Conservation (phyloP, 1,140 invertebrate species). For the Halyomorpha halys region DNA sequence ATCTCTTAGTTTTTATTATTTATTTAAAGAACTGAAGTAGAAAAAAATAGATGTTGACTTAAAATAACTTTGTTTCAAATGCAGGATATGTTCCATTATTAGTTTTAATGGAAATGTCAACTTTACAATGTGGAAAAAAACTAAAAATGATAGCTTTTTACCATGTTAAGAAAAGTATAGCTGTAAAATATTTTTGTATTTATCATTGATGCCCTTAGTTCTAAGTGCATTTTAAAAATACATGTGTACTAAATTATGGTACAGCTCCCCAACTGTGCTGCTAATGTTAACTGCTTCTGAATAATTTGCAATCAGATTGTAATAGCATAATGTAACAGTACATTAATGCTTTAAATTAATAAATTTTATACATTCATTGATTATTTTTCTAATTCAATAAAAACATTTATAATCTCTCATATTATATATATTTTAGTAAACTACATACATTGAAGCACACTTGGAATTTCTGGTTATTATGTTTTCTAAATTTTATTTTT, state of each 20-base stretch:
- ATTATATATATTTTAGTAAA: slow-evolving; percentile 6
- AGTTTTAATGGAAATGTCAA: too few relatives aligned
- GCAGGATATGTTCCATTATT: too few relatives aligned
- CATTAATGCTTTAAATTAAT: slow-evolving; percentile 9
- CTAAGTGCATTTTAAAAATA: slow-evolving; percentile 3
- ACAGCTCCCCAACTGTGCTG: slow-evolving; percentile 2
- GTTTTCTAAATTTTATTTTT: background rate
- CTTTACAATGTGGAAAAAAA: background rate
- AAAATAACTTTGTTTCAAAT: too few relatives aligned
- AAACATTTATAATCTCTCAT: background rate
- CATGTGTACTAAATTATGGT: background rate
- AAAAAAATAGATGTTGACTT: background rate
- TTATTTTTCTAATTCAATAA: slow-evolving; percentile 12
- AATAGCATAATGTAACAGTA: background rate
- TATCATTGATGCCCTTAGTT: slow-evolving; percentile 8
- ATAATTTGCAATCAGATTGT: slow-evolving; percentile 3
- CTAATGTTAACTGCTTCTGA: slow-evolving; percentile 1
- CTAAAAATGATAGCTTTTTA: slow-evolving; percentile 3
- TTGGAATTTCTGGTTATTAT: background rate
- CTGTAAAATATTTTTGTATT: slow-evolving; percentile 9
- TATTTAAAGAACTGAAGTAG: slow-evolving; percentile 2
- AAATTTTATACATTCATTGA: slow-evolving; percentile 8
- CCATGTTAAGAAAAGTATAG: slow-evolving; percentile 3
- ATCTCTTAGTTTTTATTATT: slow-evolving; percentile 1
- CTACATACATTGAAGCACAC: background rate